Conservation (phyloP, 2,797 vertebrate species). For the Spinus olivaceus region DNA sequence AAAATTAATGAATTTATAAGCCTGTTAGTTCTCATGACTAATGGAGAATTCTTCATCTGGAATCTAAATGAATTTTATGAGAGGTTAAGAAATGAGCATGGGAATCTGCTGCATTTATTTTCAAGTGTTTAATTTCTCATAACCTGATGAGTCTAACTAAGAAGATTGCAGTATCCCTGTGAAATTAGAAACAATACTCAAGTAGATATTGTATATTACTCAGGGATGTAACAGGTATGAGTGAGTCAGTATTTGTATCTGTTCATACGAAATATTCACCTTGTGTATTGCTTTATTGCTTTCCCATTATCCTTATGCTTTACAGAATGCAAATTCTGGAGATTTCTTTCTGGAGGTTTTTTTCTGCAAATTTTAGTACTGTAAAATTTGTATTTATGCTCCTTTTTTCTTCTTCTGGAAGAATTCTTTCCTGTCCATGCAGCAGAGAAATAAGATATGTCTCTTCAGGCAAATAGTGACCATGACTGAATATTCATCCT, state of each 20-base stretch:
- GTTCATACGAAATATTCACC: not conserved
- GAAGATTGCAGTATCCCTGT: not conserved
- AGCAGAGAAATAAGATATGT: not conserved
- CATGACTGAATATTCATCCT: not conserved
- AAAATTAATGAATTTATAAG: slow-evolving; percentile 39
- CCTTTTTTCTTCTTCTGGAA: not conserved
- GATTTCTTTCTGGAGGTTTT: not conserved
- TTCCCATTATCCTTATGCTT: not conserved
- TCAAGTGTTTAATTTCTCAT: not conserved
- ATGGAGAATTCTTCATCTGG: not conserved
- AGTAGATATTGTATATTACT: not conserved
- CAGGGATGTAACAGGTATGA: not conserved
- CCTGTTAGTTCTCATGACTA: slow-evolving; percentile 21
- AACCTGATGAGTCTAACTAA: not conserved
- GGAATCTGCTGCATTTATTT: not conserved
- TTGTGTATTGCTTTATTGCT: not conserved
- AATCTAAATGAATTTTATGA: slow-evolving; percentile 6
- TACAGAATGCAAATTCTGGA: not conserved
- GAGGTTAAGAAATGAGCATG: not conserved
- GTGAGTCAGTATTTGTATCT: not conserved
- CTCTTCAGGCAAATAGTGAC: not conserved
- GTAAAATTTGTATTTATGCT: not conserved
- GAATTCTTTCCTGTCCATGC: not conserved
- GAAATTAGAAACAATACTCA: not conserved
- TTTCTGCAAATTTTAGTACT: not conserved